Conservation (phyloP, 2,113 vertebrate genomes). For the Cyanocitta stelleri region DNA sequence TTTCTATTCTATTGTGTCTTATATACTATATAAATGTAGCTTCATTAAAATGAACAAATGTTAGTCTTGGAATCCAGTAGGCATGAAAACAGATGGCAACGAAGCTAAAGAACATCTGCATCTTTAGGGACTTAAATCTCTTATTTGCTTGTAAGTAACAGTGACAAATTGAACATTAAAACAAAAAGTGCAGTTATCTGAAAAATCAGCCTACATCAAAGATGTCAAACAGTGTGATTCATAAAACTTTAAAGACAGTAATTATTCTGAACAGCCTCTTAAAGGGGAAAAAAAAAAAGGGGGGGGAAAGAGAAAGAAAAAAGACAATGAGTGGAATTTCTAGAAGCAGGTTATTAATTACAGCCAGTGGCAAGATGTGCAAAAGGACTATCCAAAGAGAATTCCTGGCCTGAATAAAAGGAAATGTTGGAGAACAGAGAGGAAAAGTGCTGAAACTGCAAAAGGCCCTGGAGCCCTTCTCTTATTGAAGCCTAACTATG, state of each 20-base stretch:
- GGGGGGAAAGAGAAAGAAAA: neutral
- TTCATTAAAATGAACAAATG: conserved; percentile 4
- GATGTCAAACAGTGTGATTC: conserved; percentile 52
- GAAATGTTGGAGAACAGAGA: conserved; percentile 44
- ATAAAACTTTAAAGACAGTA: conserved; percentile 67
- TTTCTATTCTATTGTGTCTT: neutral
- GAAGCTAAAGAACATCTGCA: conserved; percentile 61
- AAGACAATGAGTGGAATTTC: conserved; percentile 55
- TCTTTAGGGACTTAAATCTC: conserved; percentile 54
- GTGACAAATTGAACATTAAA: conserved; percentile 51
- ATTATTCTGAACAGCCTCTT: conserved; percentile 47
- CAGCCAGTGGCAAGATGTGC: conserved; percentile 64
- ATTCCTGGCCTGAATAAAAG: conserved; percentile 62
- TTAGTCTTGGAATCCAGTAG: conserved; percentile 5
- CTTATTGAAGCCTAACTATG: neutral
- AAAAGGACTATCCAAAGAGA: conserved; percentile 48
- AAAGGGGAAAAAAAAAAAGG: neutral
- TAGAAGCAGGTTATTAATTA: conserved; percentile 69
- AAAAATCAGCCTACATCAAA: conserved; percentile 49
- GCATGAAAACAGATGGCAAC: conserved; percentile 64
- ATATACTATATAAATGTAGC: neutral
- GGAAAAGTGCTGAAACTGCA: conserved; percentile 18
- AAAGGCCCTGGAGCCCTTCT: conserved; percentile 2
- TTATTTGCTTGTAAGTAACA: conserved; percentile 57
- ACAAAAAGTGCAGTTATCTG: conserved; percentile 41